These are phyloP conservation scores for Pteromalus puparum DNA, from an alignment of 1,140 invertebrate genomes.

Conservation along the genomic window DNA sequence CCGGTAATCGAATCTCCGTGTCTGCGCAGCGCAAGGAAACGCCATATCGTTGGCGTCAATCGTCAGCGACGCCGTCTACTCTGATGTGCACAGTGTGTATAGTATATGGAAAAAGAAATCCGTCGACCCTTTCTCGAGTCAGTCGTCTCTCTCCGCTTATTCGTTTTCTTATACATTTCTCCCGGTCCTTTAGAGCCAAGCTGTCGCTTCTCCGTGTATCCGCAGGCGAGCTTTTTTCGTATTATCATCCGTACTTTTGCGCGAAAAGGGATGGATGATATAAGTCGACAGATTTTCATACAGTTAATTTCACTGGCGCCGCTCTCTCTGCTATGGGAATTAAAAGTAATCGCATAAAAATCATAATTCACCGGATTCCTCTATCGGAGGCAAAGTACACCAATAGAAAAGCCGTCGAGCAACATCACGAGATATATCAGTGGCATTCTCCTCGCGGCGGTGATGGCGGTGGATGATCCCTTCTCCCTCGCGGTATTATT, in stretches of 20 bases:
- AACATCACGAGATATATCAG: neutral
- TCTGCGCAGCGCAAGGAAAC: constrained; percentile 29
- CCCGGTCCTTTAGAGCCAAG: constrained; percentile 29
- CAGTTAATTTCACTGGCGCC: neutral
- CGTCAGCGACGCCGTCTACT: constrained; percentile 13
- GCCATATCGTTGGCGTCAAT: constrained; percentile 37
- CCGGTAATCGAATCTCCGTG: constrained; percentile 45
- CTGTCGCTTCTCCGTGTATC: constrained; percentile 12
- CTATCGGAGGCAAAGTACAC: neutral
- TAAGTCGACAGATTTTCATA: too few relatives aligned
- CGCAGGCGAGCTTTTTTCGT: constrained; percentile 13
- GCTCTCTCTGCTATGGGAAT: too few relatives aligned
- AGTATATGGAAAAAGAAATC: constrained; percentile 7
- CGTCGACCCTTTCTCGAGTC: neutral
- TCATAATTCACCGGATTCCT: neutral
- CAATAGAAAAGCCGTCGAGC: neutral
- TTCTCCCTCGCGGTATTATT: neutral
- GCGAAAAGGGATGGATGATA: too few relatives aligned
- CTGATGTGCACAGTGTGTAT: neutral
- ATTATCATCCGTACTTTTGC: constrained; percentile 38
- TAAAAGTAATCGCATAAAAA: neutral
- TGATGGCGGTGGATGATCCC: neutral
- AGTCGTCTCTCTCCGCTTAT: neutral
- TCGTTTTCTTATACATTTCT: constrained; percentile 1
- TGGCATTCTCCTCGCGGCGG: neutral